Base-by-base conservation (phyloP, 92 coral and sea anemone genomes). In the Muricea muricata region DNA sequence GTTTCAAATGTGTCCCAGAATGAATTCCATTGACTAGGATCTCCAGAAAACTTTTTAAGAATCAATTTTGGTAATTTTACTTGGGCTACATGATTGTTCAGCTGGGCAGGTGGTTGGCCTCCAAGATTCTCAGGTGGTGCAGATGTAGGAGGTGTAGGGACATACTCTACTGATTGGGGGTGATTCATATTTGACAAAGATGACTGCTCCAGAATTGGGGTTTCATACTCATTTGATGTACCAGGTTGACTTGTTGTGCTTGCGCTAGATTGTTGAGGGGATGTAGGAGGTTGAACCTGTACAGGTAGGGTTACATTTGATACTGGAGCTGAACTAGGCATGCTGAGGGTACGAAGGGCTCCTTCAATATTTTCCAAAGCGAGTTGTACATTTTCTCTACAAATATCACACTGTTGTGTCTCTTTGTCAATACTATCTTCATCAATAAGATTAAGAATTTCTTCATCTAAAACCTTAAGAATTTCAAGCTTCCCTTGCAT, bases 1-100 rank as follows among this genome's bases (percentile, higher is more conserved):
- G 93, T 80, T 47, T 90, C 82, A 50, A 74, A 90, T 21, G 88
- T 48, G 46, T 86, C 86, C 93, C 93, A 90, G 71, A 90, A 90
- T 25, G 88, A 28, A 29, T 75, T 69, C 93, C 93, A 90, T 15
- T 81, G 37, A 14, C 87, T 86, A 40, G 79, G 57, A 57, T 90
- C 85, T 10, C 93, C 90, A 75, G 60, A 60, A 26, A 90, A 81
- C 68, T 75, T 89, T 26, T n/a, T 81, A 10, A 85, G 80, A 46
- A 79, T 58, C 21, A 85, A 77, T 58, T 85, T 86, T 56, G 87
- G 93, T 55, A 89, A 56, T 57, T 86, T 85, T 28, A 80, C 90
- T 81, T 48, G 48, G 23, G 90, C 40, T 31, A 26, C 60, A 42
- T 35, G 39, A 46, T 23, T 47, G 11, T 4, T 52, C 1, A 25